Base-by-base conservation (phyloP, 2,888 invertebrate genomes). In the Eurytoma adleriae region DNA sequence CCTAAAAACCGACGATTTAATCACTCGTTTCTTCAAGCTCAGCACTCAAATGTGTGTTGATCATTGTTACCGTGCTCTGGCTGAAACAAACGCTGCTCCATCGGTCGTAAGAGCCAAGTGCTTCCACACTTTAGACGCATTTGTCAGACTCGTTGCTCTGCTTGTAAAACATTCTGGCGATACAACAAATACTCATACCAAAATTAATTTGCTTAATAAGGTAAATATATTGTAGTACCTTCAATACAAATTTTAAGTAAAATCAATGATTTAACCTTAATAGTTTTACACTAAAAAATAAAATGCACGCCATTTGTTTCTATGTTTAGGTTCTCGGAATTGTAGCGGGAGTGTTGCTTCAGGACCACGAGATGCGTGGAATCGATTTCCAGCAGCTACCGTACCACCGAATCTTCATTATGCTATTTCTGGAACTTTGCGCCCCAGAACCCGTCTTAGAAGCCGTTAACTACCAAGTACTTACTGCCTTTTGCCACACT, bases 31-130 rank as follows among this genome's bases (percentile, higher is more conserved):
- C 92, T 99, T 99, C 93, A 94, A 99, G 62, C 94, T 99, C 82
- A 98, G 98, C 77, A 98, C 98, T 0, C 98, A 99, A 91, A 95
- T 98, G 93, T 99, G 99, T 91, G 96, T 99, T 2, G 98, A 99
- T 90, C 94, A 97, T 79, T 97, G 98, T 56, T 98, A 98, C 90
- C 94, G 98, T 79, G 94, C 95, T 73, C 91, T 97, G 13, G 93
- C 93, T 7, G 97, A 98, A 84, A 95, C 95, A 56, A 92, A 93
- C 62, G 91, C 93, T 81, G 93, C 94, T 59, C 93, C 94, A 0
- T 93, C 94, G 0, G 92, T 94, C 59, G 94, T 96, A 0, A 93
- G 98, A 83, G 95, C 96, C 80, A 98, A 98, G 90, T 98, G 98
- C 90, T 99, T 98, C 91, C 95, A 97, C 86, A 98, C 97, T 86